Evolutionary conservation across 2,797 vertebrate genomes (phyloP).

Genomic region (Hozukius guyotensis): DNA sequence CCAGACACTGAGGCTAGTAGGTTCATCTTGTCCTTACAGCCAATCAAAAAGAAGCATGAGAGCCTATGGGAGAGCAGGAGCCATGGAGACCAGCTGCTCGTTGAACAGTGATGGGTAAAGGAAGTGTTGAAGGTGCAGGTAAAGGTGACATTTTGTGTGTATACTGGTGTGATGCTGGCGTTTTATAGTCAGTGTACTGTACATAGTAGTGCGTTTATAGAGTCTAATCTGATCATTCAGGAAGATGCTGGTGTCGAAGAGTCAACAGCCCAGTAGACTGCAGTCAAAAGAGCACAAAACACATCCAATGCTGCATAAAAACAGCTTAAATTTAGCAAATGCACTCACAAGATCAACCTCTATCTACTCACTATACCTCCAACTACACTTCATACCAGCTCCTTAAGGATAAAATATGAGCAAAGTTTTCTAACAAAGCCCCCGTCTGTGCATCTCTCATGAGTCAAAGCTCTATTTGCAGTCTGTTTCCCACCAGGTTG

Average conservation of each 20-base stretch:
- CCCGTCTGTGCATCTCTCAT: not conserved
- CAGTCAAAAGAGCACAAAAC: not conserved
- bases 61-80: conserved; percentile 53
- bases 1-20: conserved; percentile 40
- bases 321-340: not conserved
- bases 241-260: conserved; percentile 35
- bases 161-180: conserved; percentile 4
- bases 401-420: not conserved
- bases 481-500: conserved; percentile 24
- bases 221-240: conserved; percentile 39
- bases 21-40: conserved; percentile 24
- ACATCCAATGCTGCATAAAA: not conserved
- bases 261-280: conserved; percentile 11
- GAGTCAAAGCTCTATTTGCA: not conserved
- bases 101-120: conserved; percentile 33
- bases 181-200: conserved; percentile 29
- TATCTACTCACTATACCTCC: not conserved
- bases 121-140: conserved; percentile 41
- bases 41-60: conserved; percentile 59
- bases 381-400: not conserved
- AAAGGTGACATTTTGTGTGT: conserved; percentile 32
- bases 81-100: conserved; percentile 71
- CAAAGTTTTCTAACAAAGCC: conserved; percentile 2
- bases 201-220: conserved; percentile 21
- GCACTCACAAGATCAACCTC: not conserved